Evolutionary conservation across 2,888 invertebrate species (phyloP).

Genomic region (Ectobius pallidus): DNA sequence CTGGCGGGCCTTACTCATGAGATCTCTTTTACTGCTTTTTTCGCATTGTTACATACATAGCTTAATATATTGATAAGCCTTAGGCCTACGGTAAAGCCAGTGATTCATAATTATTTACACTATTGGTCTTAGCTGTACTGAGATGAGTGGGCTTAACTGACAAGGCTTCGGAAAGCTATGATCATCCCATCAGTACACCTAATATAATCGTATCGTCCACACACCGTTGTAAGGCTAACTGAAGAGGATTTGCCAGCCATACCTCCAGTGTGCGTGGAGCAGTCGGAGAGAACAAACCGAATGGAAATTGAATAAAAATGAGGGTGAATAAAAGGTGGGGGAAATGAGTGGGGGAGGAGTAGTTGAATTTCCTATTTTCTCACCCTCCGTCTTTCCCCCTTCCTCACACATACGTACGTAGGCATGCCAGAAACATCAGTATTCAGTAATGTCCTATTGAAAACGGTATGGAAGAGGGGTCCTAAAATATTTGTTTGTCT

Average conservation of each 20-base stretch:
- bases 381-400: background rate
- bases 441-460: constrained; percentile 11
- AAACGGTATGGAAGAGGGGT: background rate
- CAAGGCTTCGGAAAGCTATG: too few relatives aligned
- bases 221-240: background rate
- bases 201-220: background rate
- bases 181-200: too few relatives aligned
- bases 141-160: too few relatives aligned
- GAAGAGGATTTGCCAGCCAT: background rate
- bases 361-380: constrained; percentile 27
- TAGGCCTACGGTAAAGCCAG: too few relatives aligned
- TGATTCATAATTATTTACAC: too few relatives aligned
- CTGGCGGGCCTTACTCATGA: too few relatives aligned
- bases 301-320: constrained; percentile 32
- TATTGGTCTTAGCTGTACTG: too few relatives aligned
- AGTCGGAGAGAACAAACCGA: background rate
- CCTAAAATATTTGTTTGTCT: constrained; percentile 13
- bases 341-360: background rate
- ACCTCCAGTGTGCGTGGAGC: background rate
- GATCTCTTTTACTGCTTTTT: too few relatives aligned
- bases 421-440: background rate
- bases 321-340: constrained; percentile 30
- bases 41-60: too few relatives aligned
- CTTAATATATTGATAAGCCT: too few relatives aligned
- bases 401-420: constrained; percentile 2